A percentile compares a stretch with the other conserved stretches of the same genome.
Conservation (phyloP, 2,888 invertebrate species). For the Pandemis corylana region DNA sequence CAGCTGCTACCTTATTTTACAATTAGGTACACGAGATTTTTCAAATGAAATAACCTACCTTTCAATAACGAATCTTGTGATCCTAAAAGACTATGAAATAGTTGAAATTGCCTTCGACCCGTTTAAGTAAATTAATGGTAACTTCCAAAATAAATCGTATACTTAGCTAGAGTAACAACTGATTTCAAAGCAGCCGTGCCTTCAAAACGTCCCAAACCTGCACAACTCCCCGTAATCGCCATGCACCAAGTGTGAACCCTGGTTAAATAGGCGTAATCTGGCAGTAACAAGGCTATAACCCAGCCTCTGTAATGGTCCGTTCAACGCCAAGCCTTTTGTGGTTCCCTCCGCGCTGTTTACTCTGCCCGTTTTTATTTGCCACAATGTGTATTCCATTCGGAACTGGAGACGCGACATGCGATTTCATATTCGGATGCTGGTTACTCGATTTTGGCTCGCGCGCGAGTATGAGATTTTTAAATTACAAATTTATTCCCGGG, state of each 20-base stretch:
- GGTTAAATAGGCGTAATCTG: conserved; percentile 44
- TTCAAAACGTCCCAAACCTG: neutral
- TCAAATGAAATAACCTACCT: no score
- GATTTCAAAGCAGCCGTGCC: no score
- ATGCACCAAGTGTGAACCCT: conserved; percentile 32
- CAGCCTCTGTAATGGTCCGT: conserved; percentile 37
- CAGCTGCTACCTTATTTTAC: no score
- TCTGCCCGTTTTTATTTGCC: conserved; percentile 25
- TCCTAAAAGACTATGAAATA: no score
- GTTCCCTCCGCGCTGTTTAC: conserved; percentile 38
- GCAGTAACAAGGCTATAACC: conserved; percentile 45
- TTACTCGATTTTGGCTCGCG: conserved; percentile 7
- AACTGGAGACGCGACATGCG: conserved; percentile 1
- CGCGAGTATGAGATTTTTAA: neutral
- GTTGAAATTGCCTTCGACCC: no score
- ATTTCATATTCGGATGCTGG: conserved; percentile 24
- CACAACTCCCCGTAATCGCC: neutral
- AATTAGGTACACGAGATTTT: no score
- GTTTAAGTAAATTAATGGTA: no score
- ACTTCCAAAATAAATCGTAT: no score
- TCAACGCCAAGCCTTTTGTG: conserved; percentile 41
- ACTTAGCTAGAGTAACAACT: no score
- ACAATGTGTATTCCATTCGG: conserved; percentile 20
- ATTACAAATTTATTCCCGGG: neutral
- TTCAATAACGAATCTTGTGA: no score